These are phyloP conservation scores for Orthonyx spaldingii DNA, from an alignment of 2,113 vertebrate genomes.

Conservation along the genomic window DNA sequence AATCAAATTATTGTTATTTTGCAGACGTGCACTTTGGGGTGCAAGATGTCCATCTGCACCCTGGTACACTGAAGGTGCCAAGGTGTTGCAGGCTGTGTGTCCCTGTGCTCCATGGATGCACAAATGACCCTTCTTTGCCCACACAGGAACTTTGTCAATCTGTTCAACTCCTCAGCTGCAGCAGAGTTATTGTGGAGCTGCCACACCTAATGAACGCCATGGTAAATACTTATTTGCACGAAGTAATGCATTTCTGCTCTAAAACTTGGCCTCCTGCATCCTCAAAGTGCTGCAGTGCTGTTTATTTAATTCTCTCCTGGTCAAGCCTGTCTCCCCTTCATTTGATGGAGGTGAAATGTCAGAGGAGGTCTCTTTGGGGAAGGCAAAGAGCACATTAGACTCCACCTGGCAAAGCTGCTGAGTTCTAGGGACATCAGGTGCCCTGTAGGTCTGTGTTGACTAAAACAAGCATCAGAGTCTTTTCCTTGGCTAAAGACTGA, in stretches of 20 bases:
- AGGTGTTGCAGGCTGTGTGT: neutral
- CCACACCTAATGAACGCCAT: neutral
- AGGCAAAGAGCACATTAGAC: neutral
- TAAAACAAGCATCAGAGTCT: neutral
- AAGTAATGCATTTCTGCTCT: neutral
- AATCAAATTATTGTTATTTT: neutral
- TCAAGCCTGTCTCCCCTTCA: neutral
- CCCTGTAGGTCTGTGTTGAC: accelerated
- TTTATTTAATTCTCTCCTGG: neutral
- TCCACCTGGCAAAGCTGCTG: neutral
- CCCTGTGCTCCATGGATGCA: neutral
- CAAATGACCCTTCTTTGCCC: neutral
- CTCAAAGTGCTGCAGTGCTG: neutral
- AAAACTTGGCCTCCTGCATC: neutral
- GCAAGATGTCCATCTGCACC: neutral
- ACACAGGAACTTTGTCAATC: neutral
- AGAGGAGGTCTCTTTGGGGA: neutral
- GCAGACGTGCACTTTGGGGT: neutral
- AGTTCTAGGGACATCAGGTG: neutral
- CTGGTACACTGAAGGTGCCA: neutral
- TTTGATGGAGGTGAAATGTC: neutral
- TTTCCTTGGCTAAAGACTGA: neutral
- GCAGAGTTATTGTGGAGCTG: neutral
- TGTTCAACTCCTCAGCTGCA: neutral
- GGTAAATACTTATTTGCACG: neutral